Base-by-base conservation (phyloP, 2,888 invertebrate genomes). In the Pristionchus arcanus region DNA sequence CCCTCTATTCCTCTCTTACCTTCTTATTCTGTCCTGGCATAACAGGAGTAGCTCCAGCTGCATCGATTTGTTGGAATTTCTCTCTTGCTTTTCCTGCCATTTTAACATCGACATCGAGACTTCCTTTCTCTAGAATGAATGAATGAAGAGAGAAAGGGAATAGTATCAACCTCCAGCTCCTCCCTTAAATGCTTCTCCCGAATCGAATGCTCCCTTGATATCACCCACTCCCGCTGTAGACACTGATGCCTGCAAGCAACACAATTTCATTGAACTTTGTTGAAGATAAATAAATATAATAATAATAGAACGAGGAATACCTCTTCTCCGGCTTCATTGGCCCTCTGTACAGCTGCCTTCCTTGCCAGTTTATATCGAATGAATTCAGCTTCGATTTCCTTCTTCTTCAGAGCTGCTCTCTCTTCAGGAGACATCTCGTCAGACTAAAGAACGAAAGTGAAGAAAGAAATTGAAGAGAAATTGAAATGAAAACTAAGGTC, bases 41-140 rank as follows among this genome's bases (percentile, higher is more conserved):
- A 59, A 92, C 91, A 2, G 91, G 77, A 9, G 92, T 91, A 2
- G 90, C 59, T 42, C 92, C 92, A 19, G 97, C 96, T 94, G 97
- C 97, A 96, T 98, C 98, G 96, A 98, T 97, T 96, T 97, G 97
- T 1, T 98, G 96, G 96, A 98, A 98, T 93, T 98, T 97, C 94
- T 96, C 97, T 92, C 98, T 96, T 97, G 98, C 98, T 94, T 97
- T 97, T 77, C 97, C 97, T 25, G 98, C 97, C 90, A 95, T 94
- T 90, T 95, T 94, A 90, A 95, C 92, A 71, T 95, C 94, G 21
- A 95, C 92, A 66, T 95, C 94, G 19, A 94, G 91, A n/a, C 90
- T 91, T n/a, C 90, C 68, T 68, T 90, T 90, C 31, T 90, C 91
- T 85, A 81, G 15, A 86, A 86, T 63, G 37, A 28, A 83, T 53